Percentiles rank a stretch among this genome's conserved stretches.
Evolutionary conservation across 2,113 vertebrate species (phyloP).

Genomic region (Dicrurus megarhynchus): DNA sequence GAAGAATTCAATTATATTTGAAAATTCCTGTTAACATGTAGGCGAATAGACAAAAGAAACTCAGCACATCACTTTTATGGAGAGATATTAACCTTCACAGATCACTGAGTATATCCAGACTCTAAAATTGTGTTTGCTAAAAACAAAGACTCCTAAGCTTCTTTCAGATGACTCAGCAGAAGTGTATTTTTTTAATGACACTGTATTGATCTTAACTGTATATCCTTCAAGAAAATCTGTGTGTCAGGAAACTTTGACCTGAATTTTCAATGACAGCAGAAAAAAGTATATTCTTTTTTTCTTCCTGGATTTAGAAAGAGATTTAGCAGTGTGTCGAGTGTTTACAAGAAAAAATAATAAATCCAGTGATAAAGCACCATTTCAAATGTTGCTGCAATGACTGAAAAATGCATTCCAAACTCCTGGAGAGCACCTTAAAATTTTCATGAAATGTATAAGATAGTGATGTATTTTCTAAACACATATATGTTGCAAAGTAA

Average conservation of each 20-base stretch:
- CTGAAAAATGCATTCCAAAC: background rate
- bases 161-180: slow-evolving; percentile 34
- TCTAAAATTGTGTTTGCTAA: slow-evolving; percentile 26
- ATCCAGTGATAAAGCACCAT: background rate
- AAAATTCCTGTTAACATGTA: background rate
- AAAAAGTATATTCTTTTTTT: background rate
- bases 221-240: slow-evolving; percentile 33
- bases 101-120: slow-evolving; percentile 19
- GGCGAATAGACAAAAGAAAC: background rate
- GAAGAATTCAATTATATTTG: background rate
- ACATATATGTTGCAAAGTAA: background rate
- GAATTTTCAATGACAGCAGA: slow-evolving; percentile 5
- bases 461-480: background rate
- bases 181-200: slow-evolving; percentile 4
- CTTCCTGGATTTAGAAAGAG: background rate
- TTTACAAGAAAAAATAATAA: background rate
- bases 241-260: background rate
- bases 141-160: slow-evolving; percentile 6
- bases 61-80: background rate
- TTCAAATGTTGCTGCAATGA: background rate
- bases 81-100: slow-evolving; percentile 54
- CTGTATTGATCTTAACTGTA: slow-evolving; percentile 38
- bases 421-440: background rate
- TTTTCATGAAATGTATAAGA: background rate
- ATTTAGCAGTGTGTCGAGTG: background rate